Evolutionary conservation across 1,140 invertebrate genomes (phyloP).

Genomic region (Hyphantria cunea): DNA sequence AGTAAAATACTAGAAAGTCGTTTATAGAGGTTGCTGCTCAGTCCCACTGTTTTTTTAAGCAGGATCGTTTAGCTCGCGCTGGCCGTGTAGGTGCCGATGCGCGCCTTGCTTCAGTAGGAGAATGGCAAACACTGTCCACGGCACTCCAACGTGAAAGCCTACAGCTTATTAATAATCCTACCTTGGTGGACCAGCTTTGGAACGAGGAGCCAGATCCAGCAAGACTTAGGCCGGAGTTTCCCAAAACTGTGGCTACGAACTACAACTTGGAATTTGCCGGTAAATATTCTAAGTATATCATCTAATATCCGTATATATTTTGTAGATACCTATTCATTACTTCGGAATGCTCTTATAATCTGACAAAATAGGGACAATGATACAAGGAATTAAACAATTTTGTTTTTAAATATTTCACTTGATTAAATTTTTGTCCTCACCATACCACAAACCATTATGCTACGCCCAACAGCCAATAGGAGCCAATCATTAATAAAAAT

Average conservation of each 20-base stretch:
- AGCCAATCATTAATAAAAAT: too few relatives aligned
- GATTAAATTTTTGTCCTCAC: too few relatives aligned
- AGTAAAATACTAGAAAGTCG: too few relatives aligned
- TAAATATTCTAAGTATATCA: conserved; percentile 24
- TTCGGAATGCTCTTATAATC: too few relatives aligned
- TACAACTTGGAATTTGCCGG: conserved; percentile 68
- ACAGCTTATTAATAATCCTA: conserved; percentile 85
- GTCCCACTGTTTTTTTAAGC: conserved; percentile 11
- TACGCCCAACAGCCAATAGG: too few relatives aligned
- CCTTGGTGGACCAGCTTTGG: conserved; percentile 93
- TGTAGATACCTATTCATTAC: too few relatives aligned
- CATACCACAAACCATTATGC: too few relatives aligned
- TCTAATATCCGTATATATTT: too few relatives aligned
- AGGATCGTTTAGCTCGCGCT: conserved; percentile 84
- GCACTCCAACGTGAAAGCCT: conserved; percentile 83
- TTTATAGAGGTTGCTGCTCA: too few relatives aligned
- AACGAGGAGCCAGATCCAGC: conserved; percentile 82
- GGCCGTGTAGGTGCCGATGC: conserved; percentile 92
- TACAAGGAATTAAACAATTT: too few relatives aligned
- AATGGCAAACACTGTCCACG: conserved; percentile 84
- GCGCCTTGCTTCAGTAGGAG: conserved; percentile 84
- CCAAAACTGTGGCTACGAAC: conserved; percentile 81
- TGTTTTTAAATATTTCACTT: too few relatives aligned
- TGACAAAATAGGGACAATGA: too few relatives aligned
- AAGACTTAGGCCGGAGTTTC: conserved; percentile 56